phyloP scores from a whole-genome alignment of 2,797 vertebrate species.

The Lemur catta region DNA sequence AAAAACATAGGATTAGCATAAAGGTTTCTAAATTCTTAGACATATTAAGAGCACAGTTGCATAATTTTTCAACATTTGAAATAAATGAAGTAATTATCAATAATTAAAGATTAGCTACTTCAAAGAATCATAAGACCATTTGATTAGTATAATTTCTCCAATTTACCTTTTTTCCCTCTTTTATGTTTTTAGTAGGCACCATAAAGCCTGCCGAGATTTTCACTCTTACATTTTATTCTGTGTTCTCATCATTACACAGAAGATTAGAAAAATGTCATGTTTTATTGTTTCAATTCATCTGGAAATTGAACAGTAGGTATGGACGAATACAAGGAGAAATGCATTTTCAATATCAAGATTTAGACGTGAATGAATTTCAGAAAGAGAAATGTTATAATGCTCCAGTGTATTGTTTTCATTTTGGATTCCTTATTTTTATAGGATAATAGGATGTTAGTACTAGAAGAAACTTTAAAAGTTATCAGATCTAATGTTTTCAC shows the following conservation, averaged over 20 bases:
- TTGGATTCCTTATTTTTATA: conserved; percentile 2
- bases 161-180: not conserved
- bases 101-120: not conserved
- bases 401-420: not conserved
- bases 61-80: conserved; percentile 27
- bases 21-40: not conserved
- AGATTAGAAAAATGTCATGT: not conserved
- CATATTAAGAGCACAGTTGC: not conserved
- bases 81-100: not conserved
- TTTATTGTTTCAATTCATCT: conserved; percentile 42
- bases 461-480: not conserved
- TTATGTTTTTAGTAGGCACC: conserved; percentile 11
- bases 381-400: not conserved
- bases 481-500: not conserved
- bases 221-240: not conserved
- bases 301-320: conserved; percentile 6
- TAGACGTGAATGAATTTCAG: not conserved
- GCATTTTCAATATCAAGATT: not conserved
- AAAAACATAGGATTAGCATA: not conserved
- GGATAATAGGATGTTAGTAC: not conserved
- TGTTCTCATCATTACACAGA: not conserved
- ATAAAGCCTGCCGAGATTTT: conserved; percentile 5
- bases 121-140: not conserved
- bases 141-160: conserved; percentile 18
- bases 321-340: not conserved